Evolutionary conservation across 2,888 invertebrate species (phyloP).

Genomic region (Parnassius apollo): DNA sequence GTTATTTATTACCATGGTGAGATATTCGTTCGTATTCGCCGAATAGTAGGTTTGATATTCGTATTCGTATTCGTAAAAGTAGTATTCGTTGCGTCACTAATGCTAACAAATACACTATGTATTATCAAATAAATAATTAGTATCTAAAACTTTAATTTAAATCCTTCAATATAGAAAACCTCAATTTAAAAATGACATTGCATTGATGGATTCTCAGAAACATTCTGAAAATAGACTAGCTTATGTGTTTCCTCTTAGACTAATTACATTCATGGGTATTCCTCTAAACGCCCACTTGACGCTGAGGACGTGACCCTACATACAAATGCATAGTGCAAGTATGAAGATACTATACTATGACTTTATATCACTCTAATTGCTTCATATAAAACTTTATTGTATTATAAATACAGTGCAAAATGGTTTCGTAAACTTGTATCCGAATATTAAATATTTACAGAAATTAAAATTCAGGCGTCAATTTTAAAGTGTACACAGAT

Average conservation of each 20-base stretch:
- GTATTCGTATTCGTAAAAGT: no score
- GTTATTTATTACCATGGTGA: no score
- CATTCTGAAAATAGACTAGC: constrained; percentile 29
- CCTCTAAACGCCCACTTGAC: constrained; percentile 34
- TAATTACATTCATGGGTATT: no score
- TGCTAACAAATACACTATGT: no score
- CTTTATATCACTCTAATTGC: not conserved
- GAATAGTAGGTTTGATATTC: no score
- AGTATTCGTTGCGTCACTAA: no score
- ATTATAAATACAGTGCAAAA: constrained; percentile 10
- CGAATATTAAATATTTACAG: constrained; percentile 23
- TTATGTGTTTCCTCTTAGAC: constrained; percentile 19
- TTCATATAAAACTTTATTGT: constrained; percentile 6
- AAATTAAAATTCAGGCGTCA: constrained; percentile 9
- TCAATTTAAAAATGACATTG: not conserved
- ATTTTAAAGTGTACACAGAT: constrained; percentile 13
- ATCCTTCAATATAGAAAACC: no score
- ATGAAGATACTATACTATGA: constrained; percentile 13
- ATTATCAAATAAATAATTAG: no score
- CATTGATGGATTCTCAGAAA: constrained; percentile 8
- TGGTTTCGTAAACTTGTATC: not conserved
- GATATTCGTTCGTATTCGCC: no score
- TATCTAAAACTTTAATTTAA: no score
- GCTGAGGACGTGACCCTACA: constrained; percentile 29
- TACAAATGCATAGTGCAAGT: constrained; percentile 12